Conservation (phyloP, 2,888 invertebrate species). For the Lasioglossum marginatum region DNA sequence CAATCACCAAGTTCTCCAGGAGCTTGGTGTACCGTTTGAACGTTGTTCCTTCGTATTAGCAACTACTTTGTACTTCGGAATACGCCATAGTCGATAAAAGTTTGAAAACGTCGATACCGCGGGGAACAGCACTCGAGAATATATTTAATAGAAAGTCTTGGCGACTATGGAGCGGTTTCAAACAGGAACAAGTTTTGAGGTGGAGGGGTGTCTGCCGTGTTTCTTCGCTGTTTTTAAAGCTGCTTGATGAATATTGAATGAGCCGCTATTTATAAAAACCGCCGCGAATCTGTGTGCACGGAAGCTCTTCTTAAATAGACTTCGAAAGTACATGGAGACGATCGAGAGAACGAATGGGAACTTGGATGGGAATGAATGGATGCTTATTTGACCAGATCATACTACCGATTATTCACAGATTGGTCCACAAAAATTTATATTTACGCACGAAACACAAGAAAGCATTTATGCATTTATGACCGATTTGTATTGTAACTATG, state of each 20-base stretch:
- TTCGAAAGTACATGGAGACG: background rate
- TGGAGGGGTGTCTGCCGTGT: background rate
- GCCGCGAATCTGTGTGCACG: background rate
- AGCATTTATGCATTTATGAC: too few species aligned
- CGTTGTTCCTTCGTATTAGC: background rate
- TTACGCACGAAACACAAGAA: background rate
- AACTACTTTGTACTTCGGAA: background rate
- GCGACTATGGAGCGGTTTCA: background rate
- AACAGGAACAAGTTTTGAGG: background rate
- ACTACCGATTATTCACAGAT: too few species aligned
- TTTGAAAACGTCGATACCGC: background rate
- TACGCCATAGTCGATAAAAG: background rate
- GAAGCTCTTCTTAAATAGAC: background rate
- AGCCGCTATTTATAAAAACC: background rate
- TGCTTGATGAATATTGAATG: background rate
- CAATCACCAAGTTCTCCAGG: background rate
- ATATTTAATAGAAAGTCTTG: background rate
- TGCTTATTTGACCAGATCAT: too few species aligned
- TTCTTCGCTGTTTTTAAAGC: background rate
- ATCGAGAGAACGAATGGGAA: background rate
- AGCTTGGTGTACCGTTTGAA: background rate
- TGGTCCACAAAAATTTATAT: background rate
- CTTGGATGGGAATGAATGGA: background rate
- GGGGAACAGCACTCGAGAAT: background rate
- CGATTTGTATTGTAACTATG: too few species aligned